Evolutionary conservation across 2,888 invertebrate genomes (phyloP).

Genomic region (Phyllotreta cruciferae): DNA sequence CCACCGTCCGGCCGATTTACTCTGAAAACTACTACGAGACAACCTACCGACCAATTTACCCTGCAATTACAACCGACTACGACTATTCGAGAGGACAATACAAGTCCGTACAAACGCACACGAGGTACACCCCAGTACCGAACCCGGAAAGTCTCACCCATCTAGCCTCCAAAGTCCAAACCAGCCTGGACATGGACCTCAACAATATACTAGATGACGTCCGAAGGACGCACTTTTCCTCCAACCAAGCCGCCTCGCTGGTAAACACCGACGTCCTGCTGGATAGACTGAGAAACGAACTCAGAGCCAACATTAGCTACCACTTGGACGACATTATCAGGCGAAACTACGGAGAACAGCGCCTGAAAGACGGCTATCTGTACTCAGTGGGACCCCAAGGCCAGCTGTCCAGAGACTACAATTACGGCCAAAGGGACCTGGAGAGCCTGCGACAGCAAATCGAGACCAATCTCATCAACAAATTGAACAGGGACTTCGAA

Average conservation of each 20-base stretch:
- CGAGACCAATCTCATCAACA: conserved; percentile 52
- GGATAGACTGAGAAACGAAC: conserved; percentile 50
- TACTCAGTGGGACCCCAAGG: conserved; percentile 48
- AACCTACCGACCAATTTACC: conserved; percentile 25
- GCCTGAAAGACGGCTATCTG: conserved; percentile 49
- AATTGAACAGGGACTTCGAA: conserved; percentile 49
- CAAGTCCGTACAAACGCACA: conserved; percentile 23
- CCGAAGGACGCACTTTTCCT: conserved; percentile 47
- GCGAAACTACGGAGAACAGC: conserved; percentile 53
- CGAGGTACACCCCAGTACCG: conserved; percentile 45
- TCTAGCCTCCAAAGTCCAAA: conserved; percentile 53
- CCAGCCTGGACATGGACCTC: conserved; percentile 48
- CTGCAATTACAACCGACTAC: conserved; percentile 13
- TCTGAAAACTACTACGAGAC: background rate
- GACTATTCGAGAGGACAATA: background rate
- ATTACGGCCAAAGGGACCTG: conserved; percentile 53
- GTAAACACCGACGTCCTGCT: conserved; percentile 49
- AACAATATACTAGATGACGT: conserved; percentile 50
- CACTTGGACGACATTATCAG: conserved; percentile 52
- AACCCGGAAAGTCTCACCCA: conserved; percentile 51
- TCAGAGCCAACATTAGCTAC: conserved; percentile 52
- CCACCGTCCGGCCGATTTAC: background rate
- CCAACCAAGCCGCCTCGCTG: conserved; percentile 35
- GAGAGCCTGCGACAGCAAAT: conserved; percentile 53
- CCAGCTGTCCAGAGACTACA: conserved; percentile 47